Percentiles rank a stretch among this genome's conserved stretches.
Evolutionary conservation across 2,113 vertebrate species (phyloP).

Genomic region (Boulengeromyrus knoepffleri): DNA sequence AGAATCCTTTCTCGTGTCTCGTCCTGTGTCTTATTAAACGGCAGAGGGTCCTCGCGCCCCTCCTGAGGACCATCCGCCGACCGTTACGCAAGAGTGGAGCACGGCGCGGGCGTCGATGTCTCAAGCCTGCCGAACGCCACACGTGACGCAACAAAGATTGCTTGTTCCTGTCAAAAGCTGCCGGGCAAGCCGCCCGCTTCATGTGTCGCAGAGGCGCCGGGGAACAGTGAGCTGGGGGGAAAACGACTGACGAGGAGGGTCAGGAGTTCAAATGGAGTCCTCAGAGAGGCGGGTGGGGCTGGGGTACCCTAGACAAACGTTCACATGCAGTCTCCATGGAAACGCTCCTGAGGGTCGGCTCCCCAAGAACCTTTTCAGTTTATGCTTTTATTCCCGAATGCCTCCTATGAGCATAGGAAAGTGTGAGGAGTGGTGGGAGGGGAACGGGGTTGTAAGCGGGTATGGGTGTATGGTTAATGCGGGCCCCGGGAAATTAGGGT

Average conservation of each 20-base stretch:
- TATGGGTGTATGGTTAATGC: too few relatives aligned
- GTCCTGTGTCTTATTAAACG: constrained; percentile 47
- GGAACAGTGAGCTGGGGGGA: constrained; percentile 13
- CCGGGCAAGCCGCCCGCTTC: constrained; percentile 16
- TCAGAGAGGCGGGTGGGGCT: not conserved
- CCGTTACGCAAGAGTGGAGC: constrained; percentile 55
- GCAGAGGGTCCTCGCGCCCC: constrained; percentile 55
- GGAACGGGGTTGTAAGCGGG: too few relatives aligned
- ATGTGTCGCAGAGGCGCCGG: not conserved
- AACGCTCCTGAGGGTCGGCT: not conserved
- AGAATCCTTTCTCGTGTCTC: constrained; percentile 39
- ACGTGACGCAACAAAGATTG: constrained; percentile 44
- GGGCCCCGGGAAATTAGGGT: too few relatives aligned
- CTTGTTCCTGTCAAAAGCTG: constrained; percentile 40
- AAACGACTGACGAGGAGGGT: not conserved
- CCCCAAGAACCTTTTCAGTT: not conserved
- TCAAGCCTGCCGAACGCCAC: constrained; percentile 41
- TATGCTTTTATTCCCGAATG: not conserved
- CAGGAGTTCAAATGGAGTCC: not conserved
- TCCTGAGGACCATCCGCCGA: constrained; percentile 39
- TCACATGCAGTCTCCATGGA: not conserved
- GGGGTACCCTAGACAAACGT: not conserved
- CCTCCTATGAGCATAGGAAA: not conserved
- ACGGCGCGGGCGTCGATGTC: constrained; percentile 56
- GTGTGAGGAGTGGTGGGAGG: not conserved